Percentiles rank a stretch among this genome's conserved stretches.
Conservation (phyloP, 2,113 vertebrate genomes). For the Tragelaphus scriptus region DNA sequence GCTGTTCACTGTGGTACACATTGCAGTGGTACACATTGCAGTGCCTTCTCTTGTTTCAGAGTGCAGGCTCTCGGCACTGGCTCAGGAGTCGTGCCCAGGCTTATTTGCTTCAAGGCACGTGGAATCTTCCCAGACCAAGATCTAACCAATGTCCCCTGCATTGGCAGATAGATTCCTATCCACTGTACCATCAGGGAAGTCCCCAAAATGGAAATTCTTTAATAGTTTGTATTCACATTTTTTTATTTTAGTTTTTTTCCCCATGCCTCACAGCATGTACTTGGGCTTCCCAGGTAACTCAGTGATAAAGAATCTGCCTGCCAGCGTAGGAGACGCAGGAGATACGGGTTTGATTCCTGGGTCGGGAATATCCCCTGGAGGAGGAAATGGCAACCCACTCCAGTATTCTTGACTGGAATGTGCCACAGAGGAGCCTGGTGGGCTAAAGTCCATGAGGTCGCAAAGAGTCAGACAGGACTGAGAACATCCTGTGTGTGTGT, state of each 20-base stretch:
- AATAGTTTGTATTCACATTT: background rate
- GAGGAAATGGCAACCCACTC: background rate
- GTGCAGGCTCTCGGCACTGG: background rate
- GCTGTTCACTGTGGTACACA: background rate
- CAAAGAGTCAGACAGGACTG: background rate
- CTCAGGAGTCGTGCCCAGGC: background rate
- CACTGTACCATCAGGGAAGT: background rate
- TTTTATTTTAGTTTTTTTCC: background rate
- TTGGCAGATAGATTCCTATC: background rate
- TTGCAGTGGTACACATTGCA: rapidly evolving
- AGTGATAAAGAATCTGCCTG: background rate
- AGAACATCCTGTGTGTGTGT: background rate
- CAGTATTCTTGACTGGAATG: background rate
- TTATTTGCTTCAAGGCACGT: background rate
- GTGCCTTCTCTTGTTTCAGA: background rate
- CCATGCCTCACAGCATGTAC: background rate
- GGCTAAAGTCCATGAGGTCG: background rate
- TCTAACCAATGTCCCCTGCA: background rate
- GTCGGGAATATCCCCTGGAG: background rate
- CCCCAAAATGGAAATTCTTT: background rate
- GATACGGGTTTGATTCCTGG: background rate
- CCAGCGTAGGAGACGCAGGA: background rate
- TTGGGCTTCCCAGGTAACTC: background rate
- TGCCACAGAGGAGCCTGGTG: background rate
- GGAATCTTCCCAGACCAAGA: background rate